These are phyloP conservation scores for Arrhamphus sclerolepis DNA, from an alignment of 2,797 vertebrate genomes.

Conservation along the genomic window DNA sequence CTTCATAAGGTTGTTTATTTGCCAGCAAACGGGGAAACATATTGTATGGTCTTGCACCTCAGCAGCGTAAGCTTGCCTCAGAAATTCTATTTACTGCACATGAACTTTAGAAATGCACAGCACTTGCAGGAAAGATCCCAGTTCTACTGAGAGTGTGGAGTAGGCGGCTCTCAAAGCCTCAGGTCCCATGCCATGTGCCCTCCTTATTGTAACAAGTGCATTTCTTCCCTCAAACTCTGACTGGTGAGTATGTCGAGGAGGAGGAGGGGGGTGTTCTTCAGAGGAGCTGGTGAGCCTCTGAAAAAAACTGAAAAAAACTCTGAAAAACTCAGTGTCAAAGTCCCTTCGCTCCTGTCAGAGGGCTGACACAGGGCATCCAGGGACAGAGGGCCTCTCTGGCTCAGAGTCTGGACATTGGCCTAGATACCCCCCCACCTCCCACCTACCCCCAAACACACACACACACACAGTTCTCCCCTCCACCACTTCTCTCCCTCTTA, in stretches of 20 bases:
- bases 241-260: conserved; percentile 64
- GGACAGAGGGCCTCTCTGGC: conserved; percentile 77
- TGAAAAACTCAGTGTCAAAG: conserved; percentile 79
- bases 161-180: conserved; percentile 77
- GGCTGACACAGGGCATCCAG: conserved; percentile 79
- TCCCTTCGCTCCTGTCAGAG: conserved; percentile 84
- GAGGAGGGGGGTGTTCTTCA: conserved; percentile 72
- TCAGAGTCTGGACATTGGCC: conserved; percentile 83
- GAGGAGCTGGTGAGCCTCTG: conserved; percentile 73
- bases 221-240: conserved; percentile 83
- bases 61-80: conserved; percentile 41
- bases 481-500: conserved; percentile 19
- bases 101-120: conserved; percentile 65
- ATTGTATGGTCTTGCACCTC: conserved; percentile 35
- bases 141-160: conserved; percentile 68
- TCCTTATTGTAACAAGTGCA: conserved; percentile 84
- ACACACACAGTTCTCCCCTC: conserved; percentile 23
- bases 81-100: conserved; percentile 67
- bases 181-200: conserved; percentile 84
- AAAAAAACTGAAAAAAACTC: conserved; percentile 78
- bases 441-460: too few species aligned
- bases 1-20: conserved; percentile 12
- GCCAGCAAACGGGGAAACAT: conserved; percentile 6
- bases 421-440: conserved; percentile 74
- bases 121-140: conserved; percentile 68